Evolutionary conservation across 2,113 vertebrate genomes (phyloP), one percentile per base, ranked within the genome.

Genomic region (Gallinago paraguaiae): DNA sequence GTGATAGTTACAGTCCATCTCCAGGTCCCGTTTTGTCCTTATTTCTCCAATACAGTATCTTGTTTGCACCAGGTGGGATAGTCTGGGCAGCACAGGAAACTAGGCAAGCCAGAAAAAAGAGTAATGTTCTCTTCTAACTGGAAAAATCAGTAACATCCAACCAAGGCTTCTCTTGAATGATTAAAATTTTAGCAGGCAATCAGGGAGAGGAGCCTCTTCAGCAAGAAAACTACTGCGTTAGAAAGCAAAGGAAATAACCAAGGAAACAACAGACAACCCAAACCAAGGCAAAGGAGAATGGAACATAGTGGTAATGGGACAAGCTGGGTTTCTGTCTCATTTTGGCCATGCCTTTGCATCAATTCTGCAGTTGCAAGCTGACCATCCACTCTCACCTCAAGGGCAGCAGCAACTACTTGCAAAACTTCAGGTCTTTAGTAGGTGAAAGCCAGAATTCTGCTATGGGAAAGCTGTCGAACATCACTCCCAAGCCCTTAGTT

Each of bases 381-480:
- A 43, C 16, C 0, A 1, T 8, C 50, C n/a, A 2, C 31, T 31
- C 3, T n/a, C 28, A 57, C 17, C 8, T 57, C 57, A 46, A 6
- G 7, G 35, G 48, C 22, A 72, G 20, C 35, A 80, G 48, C 22
- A 48, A 48, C 30, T 48, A 5, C 10, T n/a, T 84, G 54, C 45
- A 83, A 61, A 95, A 75, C 13, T 37, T 60, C 27, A 30, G 7
- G 6, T 28, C 12, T n/a, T 46, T 35, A 19, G 28, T 33, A 64
- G 23, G 2, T 27, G 35, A 87, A 90, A 43, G 46, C 4, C 48
- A 75, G 61, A 85, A 79, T 64, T 91, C 61, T 92, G 18, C 64
- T 68, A 43, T 33, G 30, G 37, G 13, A 51, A 56, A 74, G 12
- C 1, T 43, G 16, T 48, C 74, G 56, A 48, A 68, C 1, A 15